Percentiles rank a stretch among this genome's conserved stretches.
Conservation (phyloP, 2,888 invertebrate genomes). For the Dromius quadrimaculatus region DNA sequence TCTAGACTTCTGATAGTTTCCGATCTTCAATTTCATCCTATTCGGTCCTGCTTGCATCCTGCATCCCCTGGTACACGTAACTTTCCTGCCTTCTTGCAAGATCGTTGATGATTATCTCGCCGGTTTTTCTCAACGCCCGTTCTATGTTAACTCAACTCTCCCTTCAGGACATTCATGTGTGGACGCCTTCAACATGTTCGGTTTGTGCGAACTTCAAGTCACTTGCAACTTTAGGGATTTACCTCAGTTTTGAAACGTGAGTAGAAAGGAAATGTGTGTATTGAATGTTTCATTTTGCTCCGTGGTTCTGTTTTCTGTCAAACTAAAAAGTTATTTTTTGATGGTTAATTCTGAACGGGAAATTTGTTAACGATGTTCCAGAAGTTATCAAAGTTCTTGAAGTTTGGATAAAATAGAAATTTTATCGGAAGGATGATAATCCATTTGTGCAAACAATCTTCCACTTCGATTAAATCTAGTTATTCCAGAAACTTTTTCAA, state of each 20-base stretch:
- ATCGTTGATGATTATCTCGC: slow-evolving; percentile 59
- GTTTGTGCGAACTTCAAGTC: slow-evolving; percentile 60
- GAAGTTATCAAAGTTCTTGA: slow-evolving; percentile 22
- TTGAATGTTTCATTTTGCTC: slow-evolving; percentile 57
- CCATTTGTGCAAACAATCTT: too few species aligned
- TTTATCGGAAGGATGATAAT: too few species aligned
- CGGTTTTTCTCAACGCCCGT: slow-evolving; percentile 58
- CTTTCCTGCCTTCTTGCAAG: slow-evolving; percentile 9
- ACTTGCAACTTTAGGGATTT: slow-evolving; percentile 64
- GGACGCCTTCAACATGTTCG: slow-evolving; percentile 2
- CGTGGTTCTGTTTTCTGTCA: slow-evolving; percentile 53
- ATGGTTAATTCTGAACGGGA: not conserved
- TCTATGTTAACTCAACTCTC: slow-evolving; percentile 56
- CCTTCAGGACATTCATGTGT: slow-evolving; percentile 30
- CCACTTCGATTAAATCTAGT: too few species aligned
- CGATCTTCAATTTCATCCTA: too few species aligned
- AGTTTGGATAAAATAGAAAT: not conserved
- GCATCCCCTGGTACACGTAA: not conserved
- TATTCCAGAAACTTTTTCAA: too few species aligned
- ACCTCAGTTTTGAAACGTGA: slow-evolving; percentile 62
- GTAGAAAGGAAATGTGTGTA: slow-evolving; percentile 61
- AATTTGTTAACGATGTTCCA: slow-evolving; percentile 19
- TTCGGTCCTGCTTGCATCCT: too few species aligned
- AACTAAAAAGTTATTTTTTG: slow-evolving; percentile 8
- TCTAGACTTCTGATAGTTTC: too few species aligned